phyloP scores from a whole-genome alignment of 2,888 invertebrate species.

The Carcina quercana region DNA sequence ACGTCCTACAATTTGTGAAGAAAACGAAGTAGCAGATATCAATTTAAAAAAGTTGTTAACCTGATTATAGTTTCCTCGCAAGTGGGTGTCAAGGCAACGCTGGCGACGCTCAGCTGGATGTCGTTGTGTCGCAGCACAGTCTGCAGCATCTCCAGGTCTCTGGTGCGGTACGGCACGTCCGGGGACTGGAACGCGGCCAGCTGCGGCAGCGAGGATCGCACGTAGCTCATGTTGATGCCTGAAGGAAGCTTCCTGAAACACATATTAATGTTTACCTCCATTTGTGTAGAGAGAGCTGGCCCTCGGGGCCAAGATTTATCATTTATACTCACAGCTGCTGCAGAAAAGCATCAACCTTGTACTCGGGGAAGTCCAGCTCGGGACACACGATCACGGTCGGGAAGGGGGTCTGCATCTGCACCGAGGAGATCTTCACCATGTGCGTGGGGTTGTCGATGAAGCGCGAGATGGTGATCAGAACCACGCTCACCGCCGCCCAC shows the following conservation, averaged over 20 bases:
- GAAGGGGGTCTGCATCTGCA: slow-evolving; percentile 20
- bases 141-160: slow-evolving; percentile 32
- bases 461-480: slow-evolving; percentile 25
- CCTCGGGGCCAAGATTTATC: not conserved
- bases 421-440: slow-evolving; percentile 23
- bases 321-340: slow-evolving; percentile 29
- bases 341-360: slow-evolving; percentile 35
- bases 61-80: slow-evolving; percentile 41
- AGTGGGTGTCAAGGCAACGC: slow-evolving; percentile 26
- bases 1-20: too few relatives aligned
- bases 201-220: slow-evolving; percentile 27
- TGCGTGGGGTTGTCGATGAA: slow-evolving; percentile 38
- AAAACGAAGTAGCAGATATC: too few relatives aligned
- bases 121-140: slow-evolving; percentile 33
- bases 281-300: too few relatives aligned
- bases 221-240: slow-evolving; percentile 24
- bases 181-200: slow-evolving; percentile 39
- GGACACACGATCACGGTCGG: slow-evolving; percentile 46
- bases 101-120: slow-evolving; percentile 30
- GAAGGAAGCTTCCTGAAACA: slow-evolving; percentile 35
- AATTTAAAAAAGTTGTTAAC: not conserved
- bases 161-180: slow-evolving; percentile 25
- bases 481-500: slow-evolving; percentile 23
- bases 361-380: slow-evolving; percentile 28
- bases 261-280: not conserved